Conservation (phyloP, 1,140 invertebrate genomes). For the Heliothis virescens region DNA sequence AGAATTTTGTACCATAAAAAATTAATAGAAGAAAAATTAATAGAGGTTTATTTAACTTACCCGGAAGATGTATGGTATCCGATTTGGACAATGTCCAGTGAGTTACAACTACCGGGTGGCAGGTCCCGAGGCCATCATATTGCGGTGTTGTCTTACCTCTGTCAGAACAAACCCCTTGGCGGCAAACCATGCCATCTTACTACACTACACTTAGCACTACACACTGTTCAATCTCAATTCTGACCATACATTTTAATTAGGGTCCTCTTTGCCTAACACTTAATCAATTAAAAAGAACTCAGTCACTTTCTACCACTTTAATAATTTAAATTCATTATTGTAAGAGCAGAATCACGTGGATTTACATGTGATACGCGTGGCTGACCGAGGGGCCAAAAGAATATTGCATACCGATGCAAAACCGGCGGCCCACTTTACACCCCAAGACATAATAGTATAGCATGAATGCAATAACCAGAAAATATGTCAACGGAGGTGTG, state of each 20-base stretch:
- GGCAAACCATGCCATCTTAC: conserved; percentile 58
- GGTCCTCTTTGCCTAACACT: conserved; percentile 21
- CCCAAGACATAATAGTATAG: conserved; percentile 83
- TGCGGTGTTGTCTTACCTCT: conserved; percentile 55
- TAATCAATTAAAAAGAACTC: conserved; percentile 13
- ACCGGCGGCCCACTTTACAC: conserved; percentile 77
- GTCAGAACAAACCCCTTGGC: conserved; percentile 53
- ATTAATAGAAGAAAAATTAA: background rate
- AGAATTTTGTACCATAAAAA: background rate
- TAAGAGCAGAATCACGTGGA: conserved; percentile 1
- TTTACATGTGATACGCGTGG: conserved; percentile 26
- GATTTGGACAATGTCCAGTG: conserved; percentile 84
- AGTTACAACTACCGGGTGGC: conserved; percentile 84
- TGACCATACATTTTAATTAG: conserved; percentile 40
- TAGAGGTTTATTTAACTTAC: conserved; percentile 54
- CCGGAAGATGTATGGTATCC: conserved; percentile 80
- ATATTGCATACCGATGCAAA: conserved; percentile 69
- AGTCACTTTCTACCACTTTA: conserved; percentile 32
- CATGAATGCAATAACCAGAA: conserved; percentile 84
- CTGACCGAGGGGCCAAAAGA: conserved; percentile 32
- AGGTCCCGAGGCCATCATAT: conserved; percentile 85
- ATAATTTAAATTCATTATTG: conserved; percentile 14
- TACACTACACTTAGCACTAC: conserved; percentile 57
- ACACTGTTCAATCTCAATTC: conserved; percentile 29
- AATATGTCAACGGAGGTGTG: conserved; percentile 85